phyloP scores from a whole-genome alignment of 2,113 vertebrate species.

The rabbit (Oryctolagus cuniculus) region mOryCun1.1 NC_091433.1:117333501-117334000 shows the following conservation, averaged over 20 bases:
- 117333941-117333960: background rate
- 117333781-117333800: background rate
- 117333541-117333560: background rate
- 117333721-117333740: background rate
- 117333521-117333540: background rate
- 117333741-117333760: background rate
- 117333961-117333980: background rate
- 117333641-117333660: background rate
- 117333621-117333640: background rate
- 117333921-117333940: background rate
- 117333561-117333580: too few relatives aligned
- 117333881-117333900: background rate
- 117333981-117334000: background rate
- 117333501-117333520: background rate
- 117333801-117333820: background rate
- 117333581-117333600: background rate
- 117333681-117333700: background rate
- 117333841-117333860: background rate
- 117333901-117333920: background rate
- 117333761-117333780: background rate
- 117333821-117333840: background rate
- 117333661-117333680: too few relatives aligned
- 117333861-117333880: background rate
- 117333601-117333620: background rate
- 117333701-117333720: background rate